A percentile compares a stretch with the other conserved stretches of the same genome.
These are phyloP conservation scores for Tonatia bakeri DNA, from an alignment of 2,113 vertebrate species.

Conservation along the genomic window DNA sequence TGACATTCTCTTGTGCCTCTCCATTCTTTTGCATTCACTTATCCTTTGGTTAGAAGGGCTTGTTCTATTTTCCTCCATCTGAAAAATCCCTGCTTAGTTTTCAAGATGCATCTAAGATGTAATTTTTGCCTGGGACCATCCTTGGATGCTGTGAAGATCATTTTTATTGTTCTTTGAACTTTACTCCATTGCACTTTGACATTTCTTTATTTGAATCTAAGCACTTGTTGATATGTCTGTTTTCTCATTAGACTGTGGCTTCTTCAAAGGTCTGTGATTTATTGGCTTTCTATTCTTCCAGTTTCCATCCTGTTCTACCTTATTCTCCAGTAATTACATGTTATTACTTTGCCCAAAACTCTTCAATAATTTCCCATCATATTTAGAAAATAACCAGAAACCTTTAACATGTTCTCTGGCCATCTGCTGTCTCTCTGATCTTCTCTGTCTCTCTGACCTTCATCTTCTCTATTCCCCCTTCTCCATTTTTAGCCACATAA, in stretches of 20 bases:
- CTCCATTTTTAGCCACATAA: not conserved
- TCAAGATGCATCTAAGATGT: not conserved
- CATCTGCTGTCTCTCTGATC: not conserved
- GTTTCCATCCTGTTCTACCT: not conserved
- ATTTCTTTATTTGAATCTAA: not conserved
- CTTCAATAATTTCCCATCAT: not conserved
- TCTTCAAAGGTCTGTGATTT: not conserved
- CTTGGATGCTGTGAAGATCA: not conserved
- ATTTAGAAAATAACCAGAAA: not conserved
- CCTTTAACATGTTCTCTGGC: not conserved
- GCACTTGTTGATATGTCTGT: not conserved
- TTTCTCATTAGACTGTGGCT: not conserved
- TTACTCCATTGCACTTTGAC: not conserved
- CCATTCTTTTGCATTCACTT: not conserved
- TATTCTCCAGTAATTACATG: not conserved
- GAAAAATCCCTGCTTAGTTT: not conserved
- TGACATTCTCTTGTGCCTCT: not conserved
- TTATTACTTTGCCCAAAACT: not conserved
- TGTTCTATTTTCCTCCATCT: not conserved
- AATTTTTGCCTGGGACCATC: not conserved
- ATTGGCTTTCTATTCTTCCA: not conserved
- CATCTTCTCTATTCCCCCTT: not conserved
- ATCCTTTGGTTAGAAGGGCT: not conserved
- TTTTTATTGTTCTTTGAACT: not conserved
- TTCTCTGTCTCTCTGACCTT: not conserved